These are phyloP conservation scores for Caenorhabditis virilis DNA, from an alignment of 2,888 invertebrate genomes.

Conservation along the genomic window DNA sequence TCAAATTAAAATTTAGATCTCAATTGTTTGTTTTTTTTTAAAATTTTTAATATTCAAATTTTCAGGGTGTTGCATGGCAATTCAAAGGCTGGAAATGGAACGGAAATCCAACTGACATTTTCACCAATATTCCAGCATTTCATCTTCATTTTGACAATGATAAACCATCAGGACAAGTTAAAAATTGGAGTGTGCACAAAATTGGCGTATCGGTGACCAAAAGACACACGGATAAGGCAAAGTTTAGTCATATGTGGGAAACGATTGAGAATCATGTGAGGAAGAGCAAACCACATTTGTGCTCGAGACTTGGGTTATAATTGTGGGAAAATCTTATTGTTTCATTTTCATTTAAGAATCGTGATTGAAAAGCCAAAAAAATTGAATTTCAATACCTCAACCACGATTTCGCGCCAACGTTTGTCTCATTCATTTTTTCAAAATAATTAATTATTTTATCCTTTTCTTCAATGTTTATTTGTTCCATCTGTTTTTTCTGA, in stretches of 20 bases:
- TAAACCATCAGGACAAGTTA: conserved; percentile 90
- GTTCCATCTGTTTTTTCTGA: no score
- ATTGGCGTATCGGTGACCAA: conserved; percentile 88
- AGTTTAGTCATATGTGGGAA: conserved; percentile 95
- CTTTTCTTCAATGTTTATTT: no score
- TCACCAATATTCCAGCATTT: conserved; percentile 93
- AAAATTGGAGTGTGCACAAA: conserved; percentile 93
- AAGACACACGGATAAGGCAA: conserved; percentile 93
- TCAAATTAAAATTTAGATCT: no score
- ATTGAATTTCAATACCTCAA: no score
- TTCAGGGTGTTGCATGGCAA: conserved; percentile 97
- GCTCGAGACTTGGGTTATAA: conserved; percentile 67
- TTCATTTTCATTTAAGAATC: no score
- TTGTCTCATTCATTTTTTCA: no score
- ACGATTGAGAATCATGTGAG: conserved; percentile 89
- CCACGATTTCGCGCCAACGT: no score
- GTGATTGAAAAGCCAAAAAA: no score
- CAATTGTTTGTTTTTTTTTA: no score
- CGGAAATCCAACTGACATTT: conserved; percentile 95
- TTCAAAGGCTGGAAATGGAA: conserved; percentile 97
- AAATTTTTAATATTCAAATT: no score
- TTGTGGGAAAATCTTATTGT: no score
- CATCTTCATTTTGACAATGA: conserved; percentile 95
- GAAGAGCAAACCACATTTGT: conserved; percentile 84
- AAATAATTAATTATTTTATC: no score